These are phyloP conservation scores for Drosophila seclusa DNA, from an alignment of 2,888 invertebrate species.

Conservation along the genomic window DNA sequence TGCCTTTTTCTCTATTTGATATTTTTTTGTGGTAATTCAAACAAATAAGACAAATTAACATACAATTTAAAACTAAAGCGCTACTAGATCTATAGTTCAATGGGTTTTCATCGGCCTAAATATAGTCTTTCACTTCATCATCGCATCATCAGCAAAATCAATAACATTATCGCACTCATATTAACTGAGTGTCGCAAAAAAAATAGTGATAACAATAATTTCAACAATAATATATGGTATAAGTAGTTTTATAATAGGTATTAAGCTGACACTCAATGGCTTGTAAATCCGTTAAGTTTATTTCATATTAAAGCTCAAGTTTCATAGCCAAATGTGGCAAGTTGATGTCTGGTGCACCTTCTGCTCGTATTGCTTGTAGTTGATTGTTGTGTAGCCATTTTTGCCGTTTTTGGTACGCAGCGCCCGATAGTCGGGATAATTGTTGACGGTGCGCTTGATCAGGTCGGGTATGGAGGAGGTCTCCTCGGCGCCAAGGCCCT, in stretches of 20 bases:
- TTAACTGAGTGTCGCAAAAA: slow-evolving; percentile 37
- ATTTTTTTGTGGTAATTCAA: slow-evolving; percentile 49
- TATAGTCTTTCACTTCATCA: slow-evolving; percentile 30
- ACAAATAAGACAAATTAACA: slow-evolving; percentile 64
- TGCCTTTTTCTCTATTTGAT: too few species aligned
- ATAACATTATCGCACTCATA: slow-evolving; percentile 44
- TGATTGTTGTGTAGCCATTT: slow-evolving; percentile 87
- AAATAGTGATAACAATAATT: slow-evolving; percentile 18
- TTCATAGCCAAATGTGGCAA: slow-evolving; percentile 24
- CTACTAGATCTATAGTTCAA: slow-evolving; percentile 51
- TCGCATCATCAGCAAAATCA: slow-evolving; percentile 12
- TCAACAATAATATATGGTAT: slow-evolving; percentile 10
- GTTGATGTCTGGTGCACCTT: slow-evolving; percentile 88
- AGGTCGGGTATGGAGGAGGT: slow-evolving; percentile 92
- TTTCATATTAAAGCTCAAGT: slow-evolving; percentile 67
- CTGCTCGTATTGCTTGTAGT: slow-evolving; percentile 91
- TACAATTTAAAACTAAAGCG: slow-evolving; percentile 43
- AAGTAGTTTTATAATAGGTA: slow-evolving; percentile 30
- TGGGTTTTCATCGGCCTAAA: slow-evolving; percentile 15
- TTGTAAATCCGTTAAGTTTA: slow-evolving; percentile 74
- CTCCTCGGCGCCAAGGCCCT: slow-evolving; percentile 86
- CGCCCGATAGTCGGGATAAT: slow-evolving; percentile 89
- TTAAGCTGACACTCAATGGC: slow-evolving; percentile 63
- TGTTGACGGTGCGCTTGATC: slow-evolving; percentile 88
- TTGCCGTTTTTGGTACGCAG: slow-evolving; percentile 87